These are phyloP conservation scores for Brevimyrus niger DNA, from an alignment of 2,113 vertebrate species.

Conservation along the genomic window DNA sequence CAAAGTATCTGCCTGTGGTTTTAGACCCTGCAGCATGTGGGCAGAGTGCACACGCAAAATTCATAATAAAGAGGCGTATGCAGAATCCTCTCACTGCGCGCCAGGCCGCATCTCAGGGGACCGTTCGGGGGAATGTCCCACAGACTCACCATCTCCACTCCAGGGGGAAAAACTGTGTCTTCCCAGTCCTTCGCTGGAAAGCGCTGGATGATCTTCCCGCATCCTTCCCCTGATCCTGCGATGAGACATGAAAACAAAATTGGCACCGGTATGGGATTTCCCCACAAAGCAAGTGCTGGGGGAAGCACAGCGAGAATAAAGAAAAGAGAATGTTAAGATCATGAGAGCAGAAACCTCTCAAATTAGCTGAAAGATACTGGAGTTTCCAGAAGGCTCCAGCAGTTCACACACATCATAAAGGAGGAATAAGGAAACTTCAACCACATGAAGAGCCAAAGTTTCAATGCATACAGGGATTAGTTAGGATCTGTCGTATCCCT, in stretches of 20 bases:
- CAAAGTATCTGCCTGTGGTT: neutral
- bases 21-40: neutral
- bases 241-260: constrained; percentile 26
- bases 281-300: neutral
- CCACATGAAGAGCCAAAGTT: neutral
- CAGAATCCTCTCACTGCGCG: neutral
- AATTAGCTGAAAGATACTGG: neutral
- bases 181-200: constrained; percentile 96
- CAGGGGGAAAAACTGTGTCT: constrained; percentile 92
- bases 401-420: neutral
- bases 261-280: constrained; percentile 6
- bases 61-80: fast-evolving
- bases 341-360: neutral
- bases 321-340: neutral
- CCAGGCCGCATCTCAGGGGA: neutral
- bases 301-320: neutral
- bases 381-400: neutral
- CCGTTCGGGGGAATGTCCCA: neutral
- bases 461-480: neutral
- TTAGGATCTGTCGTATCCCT: neutral
- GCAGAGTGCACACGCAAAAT: neutral
- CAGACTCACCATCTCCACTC: constrained; percentile 88
- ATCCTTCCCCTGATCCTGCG: constrained; percentile 81
- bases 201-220: constrained; percentile 94
- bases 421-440: neutral